Percentiles rank a stretch among this genome's conserved stretches.
Conservation (phyloP, 2,888 invertebrate species). For the Charanyca ferruginea region DNA sequence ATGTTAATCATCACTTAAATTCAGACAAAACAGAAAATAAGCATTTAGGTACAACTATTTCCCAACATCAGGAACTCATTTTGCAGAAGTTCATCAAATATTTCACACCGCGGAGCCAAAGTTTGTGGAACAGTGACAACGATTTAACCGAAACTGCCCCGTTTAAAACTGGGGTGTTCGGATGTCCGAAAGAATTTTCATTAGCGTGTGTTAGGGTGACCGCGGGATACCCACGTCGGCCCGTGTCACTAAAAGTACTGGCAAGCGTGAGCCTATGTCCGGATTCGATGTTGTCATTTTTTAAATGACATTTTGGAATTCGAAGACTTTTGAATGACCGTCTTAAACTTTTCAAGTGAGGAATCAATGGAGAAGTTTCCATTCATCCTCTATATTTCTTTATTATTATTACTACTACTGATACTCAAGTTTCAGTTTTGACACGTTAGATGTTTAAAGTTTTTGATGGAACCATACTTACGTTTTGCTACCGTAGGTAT, state of each 20-base stretch:
- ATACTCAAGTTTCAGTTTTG: too few species aligned
- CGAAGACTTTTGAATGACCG: slow-evolving; percentile 14
- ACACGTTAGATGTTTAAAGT: too few species aligned
- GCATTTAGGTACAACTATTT: slow-evolving; percentile 20
- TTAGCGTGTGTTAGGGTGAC: slow-evolving; percentile 75
- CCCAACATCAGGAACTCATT: slow-evolving; percentile 21
- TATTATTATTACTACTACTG: too few species aligned
- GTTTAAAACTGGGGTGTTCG: slow-evolving; percentile 62
- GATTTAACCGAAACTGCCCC: slow-evolving; percentile 60
- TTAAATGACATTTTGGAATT: slow-evolving; percentile 52
- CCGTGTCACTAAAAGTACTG: slow-evolving; percentile 70
- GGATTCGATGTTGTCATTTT: slow-evolving; percentile 59
- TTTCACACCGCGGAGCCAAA: slow-evolving; percentile 44
- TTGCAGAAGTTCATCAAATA: slow-evolving; percentile 54
- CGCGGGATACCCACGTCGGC: slow-evolving; percentile 72
- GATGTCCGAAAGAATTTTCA: slow-evolving; percentile 80
- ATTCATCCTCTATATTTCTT: too few species aligned
- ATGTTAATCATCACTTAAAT: neutral
- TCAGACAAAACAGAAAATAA: neutral
- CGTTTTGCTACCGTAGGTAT: too few species aligned
- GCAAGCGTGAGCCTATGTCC: slow-evolving; percentile 49
- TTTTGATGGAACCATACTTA: too few species aligned
- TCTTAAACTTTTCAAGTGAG: neutral
- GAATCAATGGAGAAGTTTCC: too few species aligned
- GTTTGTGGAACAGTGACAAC: slow-evolving; percentile 46